Conservation (phyloP, 2,113 vertebrate genomes). For the Globicephala melas region DNA sequence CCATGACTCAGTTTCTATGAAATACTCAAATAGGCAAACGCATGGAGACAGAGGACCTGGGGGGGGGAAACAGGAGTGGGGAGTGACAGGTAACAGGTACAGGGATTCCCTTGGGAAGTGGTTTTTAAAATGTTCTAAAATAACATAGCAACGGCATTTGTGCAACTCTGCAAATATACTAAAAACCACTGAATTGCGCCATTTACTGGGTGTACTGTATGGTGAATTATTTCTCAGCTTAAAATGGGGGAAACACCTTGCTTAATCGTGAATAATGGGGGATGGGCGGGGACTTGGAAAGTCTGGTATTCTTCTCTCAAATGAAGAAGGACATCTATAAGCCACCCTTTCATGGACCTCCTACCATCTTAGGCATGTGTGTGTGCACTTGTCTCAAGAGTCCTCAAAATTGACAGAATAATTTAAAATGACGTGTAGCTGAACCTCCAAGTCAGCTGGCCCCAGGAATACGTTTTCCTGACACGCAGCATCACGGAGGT, state of each 20-base stretch:
- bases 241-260: too few species aligned
- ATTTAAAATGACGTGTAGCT: neutral
- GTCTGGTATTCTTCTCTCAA: neutral
- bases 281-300: neutral
- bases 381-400: neutral
- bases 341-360: neutral
- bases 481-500: neutral
- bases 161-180: too few species aligned
- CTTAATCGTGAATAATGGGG: neutral
- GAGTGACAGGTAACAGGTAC: fast-evolving
- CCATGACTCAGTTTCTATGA: neutral
- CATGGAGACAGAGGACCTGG: neutral
- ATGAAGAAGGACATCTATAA: neutral
- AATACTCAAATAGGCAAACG: neutral
- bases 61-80: neutral
- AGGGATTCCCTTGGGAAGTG: too few species aligned
- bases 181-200: fast-evolving
- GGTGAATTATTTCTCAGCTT: too few species aligned
- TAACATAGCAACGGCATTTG: fast-evolving
- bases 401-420: neutral
- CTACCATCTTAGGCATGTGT: fast-evolving
- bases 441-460: neutral
- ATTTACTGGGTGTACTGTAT: fast-evolving
- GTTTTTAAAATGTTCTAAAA: neutral
- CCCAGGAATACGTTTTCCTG: neutral